A percentile compares a stretch with the other conserved stretches of the same genome.
These are phyloP conservation scores for Euplagia quadripunctaria DNA, from an alignment of 2,888 invertebrate genomes.

Conservation along the genomic window DNA sequence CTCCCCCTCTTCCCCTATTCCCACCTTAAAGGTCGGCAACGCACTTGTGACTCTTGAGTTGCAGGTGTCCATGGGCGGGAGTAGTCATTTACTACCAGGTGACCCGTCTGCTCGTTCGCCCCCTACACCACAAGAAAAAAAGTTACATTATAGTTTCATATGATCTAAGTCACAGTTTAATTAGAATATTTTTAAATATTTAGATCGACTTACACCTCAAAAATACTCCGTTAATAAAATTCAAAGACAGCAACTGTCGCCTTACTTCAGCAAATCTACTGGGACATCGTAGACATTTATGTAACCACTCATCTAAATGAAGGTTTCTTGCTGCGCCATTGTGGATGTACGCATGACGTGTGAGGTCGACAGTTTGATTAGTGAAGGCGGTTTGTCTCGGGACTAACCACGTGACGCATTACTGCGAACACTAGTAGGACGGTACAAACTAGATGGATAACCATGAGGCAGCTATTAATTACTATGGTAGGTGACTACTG, in stretches of 20 bases:
- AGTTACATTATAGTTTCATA: no score
- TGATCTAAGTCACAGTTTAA: neutral
- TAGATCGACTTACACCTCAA: neutral
- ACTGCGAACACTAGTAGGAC: neutral
- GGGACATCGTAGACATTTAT: constrained; percentile 8
- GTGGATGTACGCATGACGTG: constrained; percentile 17
- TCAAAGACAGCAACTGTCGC: neutral
- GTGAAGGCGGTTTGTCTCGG: constrained; percentile 21
- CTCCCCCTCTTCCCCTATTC: no score
- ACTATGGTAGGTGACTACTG: neutral
- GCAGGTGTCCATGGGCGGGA: no score
- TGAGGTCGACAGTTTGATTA: constrained; percentile 23
- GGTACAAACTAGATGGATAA: constrained; percentile 5
- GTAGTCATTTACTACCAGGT: no score
- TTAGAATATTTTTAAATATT: neutral
- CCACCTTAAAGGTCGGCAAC: no score
- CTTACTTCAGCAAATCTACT: constrained; percentile 10
- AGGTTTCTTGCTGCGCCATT: constrained; percentile 10
- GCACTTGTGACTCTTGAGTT: no score
- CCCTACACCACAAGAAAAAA: no score
- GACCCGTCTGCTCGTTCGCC: no score
- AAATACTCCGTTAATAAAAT: constrained; percentile 13
- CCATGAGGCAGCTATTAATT: neutral
- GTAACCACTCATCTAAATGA: constrained; percentile 13
- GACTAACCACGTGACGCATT: constrained; percentile 20